These are phyloP conservation scores for Vespertilio murinus DNA, from an alignment of 2,797 vertebrate species.

Conservation along the genomic window DNA sequence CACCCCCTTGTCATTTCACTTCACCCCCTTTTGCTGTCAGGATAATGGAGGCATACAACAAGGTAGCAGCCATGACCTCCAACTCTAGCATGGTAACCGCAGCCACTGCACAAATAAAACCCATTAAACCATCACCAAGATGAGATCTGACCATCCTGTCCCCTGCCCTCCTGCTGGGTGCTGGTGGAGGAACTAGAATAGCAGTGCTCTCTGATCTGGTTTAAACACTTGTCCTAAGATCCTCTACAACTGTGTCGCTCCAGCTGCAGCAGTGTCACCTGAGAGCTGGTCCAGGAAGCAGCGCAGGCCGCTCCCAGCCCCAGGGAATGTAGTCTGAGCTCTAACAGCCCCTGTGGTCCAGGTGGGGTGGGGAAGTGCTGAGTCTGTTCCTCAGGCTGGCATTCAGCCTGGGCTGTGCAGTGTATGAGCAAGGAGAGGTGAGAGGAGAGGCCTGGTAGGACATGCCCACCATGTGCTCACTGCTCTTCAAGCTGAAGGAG, in stretches of 20 bases:
- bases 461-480: neutral
- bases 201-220: neutral
- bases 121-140: neutral
- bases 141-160: neutral
- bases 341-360: neutral
- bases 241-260: neutral
- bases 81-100: neutral
- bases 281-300: neutral
- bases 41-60: neutral
- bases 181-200: neutral
- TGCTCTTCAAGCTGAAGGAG: neutral
- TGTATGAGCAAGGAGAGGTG: neutral
- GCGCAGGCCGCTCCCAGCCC: neutral
- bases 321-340: neutral
- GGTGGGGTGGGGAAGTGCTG: neutral
- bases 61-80: neutral
- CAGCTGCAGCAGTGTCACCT: neutral
- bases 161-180: rapidly evolving
- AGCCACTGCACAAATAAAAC: neutral
- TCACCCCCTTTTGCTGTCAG: neutral
- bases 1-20: neutral
- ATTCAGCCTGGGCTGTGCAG: neutral
- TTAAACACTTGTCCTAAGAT: neutral
- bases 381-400: rapidly evolving
- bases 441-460: neutral